Evolutionary conservation across 92 coral and sea anemone species (phyloP), one percentile per base, ranked within the genome.

Genomic region (Porites lobata): DNA sequence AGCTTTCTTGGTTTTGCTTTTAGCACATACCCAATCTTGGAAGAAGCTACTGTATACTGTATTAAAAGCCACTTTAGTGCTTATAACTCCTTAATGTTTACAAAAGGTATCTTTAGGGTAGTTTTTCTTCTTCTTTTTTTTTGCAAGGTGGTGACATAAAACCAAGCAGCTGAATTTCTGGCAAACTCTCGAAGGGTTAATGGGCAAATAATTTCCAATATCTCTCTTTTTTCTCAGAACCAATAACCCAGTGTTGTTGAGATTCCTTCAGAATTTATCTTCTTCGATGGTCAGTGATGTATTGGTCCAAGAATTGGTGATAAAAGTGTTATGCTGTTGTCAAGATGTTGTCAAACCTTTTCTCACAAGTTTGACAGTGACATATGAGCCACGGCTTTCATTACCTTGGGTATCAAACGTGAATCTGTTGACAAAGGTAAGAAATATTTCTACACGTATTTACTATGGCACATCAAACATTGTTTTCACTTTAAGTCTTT

Each of bases 221-320:
- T 70, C 26, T 19, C 24, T 12, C 56, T 86, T 64, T 20, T 26
- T 69, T 26, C 75, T 15, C 82, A 96, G 99, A 86, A 94, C 96
- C 21, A 96, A 96, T 78, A 96, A 96, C 77, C 99, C 99, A 74
- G 95, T 96, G 43, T 85, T 96, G 71, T 75, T 96, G 59, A 82
- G 93, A 80, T 96, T 93, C 80, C 94, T 96, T 21, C 99, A 92
- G 53, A 95, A 94, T 3, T 73, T 95, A 6, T 91, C 96, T 32
- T 79, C 94, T 29, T 79, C 53, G 29, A 79, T 81, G 47, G 7
- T 38, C 50, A 91, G 90, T 22, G 91, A 92, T 57, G 82, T 82
- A 69, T 56, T 85, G 58, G 52, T 89, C 14, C 98, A 91, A 69
- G 91, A 92, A 59, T 90, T 96, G 32, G 90, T 96, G 68, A 81